Conservation (phyloP, 1,140 invertebrate species). For the Chymomyza costata region DNA sequence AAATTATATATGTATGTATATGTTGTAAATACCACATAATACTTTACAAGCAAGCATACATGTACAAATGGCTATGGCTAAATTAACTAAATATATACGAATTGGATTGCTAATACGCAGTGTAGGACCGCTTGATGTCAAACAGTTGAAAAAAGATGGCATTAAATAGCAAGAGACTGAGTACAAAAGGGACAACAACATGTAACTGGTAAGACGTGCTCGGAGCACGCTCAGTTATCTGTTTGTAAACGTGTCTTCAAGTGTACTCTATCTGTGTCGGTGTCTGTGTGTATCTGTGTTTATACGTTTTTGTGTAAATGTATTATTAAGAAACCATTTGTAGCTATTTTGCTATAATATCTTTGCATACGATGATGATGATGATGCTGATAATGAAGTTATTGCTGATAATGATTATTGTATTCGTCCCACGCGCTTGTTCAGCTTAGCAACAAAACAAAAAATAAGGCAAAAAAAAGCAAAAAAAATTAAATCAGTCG, state of each 20-base stretch:
- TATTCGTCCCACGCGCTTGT: too few species aligned
- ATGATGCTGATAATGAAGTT: conserved; percentile 28
- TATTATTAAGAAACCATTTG: conserved; percentile 40
- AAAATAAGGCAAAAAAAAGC: too few species aligned
- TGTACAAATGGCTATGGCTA: conserved; percentile 18
- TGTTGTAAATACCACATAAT: too few species aligned
- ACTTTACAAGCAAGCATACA: conserved; percentile 4
- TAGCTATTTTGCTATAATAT: conserved; percentile 31
- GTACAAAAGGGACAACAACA: conserved; percentile 1
- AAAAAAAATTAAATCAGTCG: too few species aligned
- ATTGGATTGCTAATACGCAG: conserved; percentile 41
- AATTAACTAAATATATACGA: conserved; percentile 37
- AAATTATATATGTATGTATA: conserved; percentile 38
- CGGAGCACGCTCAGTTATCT: background rate
- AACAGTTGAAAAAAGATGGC: too few species aligned
- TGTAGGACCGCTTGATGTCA: too few species aligned
- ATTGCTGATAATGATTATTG: conserved; percentile 23
- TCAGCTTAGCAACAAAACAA: too few species aligned
- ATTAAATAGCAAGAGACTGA: too few species aligned
- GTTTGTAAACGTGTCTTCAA: too few species aligned
- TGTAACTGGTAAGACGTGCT: conserved; percentile 36
- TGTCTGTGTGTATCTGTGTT: too few species aligned
- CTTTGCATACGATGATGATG: conserved; percentile 22
- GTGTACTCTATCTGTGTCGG: too few species aligned
- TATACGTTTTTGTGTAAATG: conserved; percentile 4